Conservation (phyloP, 1,140 invertebrate genomes). For the Macrotrachela quadricornifera region DNA sequence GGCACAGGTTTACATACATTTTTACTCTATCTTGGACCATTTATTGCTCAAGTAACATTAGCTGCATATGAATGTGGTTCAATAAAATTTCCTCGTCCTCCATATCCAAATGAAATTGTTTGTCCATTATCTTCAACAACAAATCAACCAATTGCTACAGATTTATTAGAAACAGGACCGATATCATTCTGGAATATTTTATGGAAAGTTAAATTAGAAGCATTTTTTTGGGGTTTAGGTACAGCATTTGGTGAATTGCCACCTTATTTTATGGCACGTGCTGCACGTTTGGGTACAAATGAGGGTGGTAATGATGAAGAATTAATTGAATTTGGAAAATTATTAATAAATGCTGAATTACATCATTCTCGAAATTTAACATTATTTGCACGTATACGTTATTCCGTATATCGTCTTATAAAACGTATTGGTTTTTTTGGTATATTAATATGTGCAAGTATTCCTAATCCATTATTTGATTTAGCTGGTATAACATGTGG, state of each 20-base stretch:
- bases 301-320: constrained; percentile 41
- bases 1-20: constrained; percentile 96
- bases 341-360: background rate
- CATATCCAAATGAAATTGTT: constrained; percentile 37
- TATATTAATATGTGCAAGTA: constrained; percentile 75
- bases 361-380: constrained; percentile 21
- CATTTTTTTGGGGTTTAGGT: constrained; percentile 87
- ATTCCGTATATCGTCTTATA: constrained; percentile 70
- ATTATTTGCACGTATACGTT: constrained; percentile 52
- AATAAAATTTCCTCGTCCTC: constrained; percentile 66
- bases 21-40: constrained; percentile 56
- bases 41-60: constrained; percentile 59
- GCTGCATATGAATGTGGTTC: constrained; percentile 89
- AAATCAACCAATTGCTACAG: background rate
- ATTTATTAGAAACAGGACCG: too few relatives aligned
- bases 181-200: constrained; percentile 60
- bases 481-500: constrained; percentile 94
- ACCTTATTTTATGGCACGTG: constrained; percentile 85
- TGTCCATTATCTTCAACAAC: constrained; percentile 1
- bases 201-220: constrained; percentile 81
- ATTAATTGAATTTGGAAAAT: constrained; percentile 23
- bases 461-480: constrained; percentile 96
- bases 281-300: constrained; percentile 38
- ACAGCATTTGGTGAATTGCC: constrained; percentile 90
- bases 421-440: constrained; percentile 87